Evolutionary conservation across 2,797 vertebrate species (phyloP).

Genomic region (Arnoldichthys spilopterus): DNA sequence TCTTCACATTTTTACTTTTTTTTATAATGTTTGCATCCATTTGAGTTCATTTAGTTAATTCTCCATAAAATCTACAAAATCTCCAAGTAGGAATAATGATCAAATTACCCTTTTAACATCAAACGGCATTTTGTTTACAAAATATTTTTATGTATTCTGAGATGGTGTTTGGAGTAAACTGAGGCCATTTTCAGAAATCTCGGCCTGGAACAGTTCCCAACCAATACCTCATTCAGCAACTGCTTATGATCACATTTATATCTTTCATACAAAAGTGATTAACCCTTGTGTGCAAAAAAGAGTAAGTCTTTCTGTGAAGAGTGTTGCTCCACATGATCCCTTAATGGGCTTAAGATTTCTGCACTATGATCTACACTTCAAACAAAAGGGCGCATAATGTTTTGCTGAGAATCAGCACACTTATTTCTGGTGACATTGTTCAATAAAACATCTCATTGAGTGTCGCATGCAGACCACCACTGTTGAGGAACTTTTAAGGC

Average conservation of each 20-base stretch:
- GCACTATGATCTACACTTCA: background rate
- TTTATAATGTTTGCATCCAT: no score
- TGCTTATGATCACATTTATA: background rate
- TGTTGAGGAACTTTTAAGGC: background rate
- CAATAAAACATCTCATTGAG: background rate
- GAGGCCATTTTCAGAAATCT: background rate
- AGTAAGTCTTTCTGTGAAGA: background rate
- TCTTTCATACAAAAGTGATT: slow-evolving; percentile 8
- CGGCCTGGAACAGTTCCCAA: background rate
- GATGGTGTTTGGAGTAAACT: background rate
- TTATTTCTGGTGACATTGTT: background rate
- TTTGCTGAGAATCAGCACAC: background rate
- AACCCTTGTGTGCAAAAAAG: background rate
- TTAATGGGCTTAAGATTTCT: background rate
- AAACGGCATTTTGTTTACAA: background rate
- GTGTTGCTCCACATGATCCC: background rate
- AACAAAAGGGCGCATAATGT: background rate
- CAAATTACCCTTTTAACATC: no score
- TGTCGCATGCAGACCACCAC: slow-evolving; percentile 18
- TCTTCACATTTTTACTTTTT: no score
- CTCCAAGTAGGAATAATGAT: background rate
- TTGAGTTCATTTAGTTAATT: no score
- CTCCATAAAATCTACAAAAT: background rate
- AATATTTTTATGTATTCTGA: background rate
- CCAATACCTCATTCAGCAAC: background rate